Evolutionary conservation across 1,140 invertebrate species (phyloP).

Genomic region (Drosophila varians): DNA sequence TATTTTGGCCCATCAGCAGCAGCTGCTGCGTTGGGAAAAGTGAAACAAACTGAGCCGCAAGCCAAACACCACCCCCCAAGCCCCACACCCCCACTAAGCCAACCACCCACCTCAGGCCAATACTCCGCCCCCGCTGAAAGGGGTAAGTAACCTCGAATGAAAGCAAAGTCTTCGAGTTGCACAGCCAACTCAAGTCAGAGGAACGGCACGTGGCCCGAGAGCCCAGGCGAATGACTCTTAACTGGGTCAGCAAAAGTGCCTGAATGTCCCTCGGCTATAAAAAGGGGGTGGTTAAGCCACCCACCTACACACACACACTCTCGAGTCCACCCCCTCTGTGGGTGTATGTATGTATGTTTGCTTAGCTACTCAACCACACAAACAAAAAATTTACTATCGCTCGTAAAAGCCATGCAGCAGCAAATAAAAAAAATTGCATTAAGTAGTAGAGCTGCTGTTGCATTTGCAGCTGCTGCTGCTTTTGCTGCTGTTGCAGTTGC

Average conservation of each 20-base stretch:
- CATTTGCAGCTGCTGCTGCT: constrained; percentile 16
- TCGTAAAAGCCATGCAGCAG: constrained; percentile 50
- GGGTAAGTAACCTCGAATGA: constrained; percentile 80
- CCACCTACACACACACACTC: not conserved
- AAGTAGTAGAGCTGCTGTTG: too few relatives aligned
- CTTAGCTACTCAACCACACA: constrained; percentile 31
- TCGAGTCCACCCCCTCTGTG: not conserved
- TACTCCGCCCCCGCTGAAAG: constrained; percentile 16
- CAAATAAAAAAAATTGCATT: constrained; percentile 31
- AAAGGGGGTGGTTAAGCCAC: constrained; percentile 34
- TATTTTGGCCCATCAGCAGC: constrained; percentile 45
- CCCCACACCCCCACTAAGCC: not conserved
- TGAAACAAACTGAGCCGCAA: constrained; percentile 41
- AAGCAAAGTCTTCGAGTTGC: constrained; percentile 60
- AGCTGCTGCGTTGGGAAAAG: constrained; percentile 33
- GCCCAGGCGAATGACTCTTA: constrained; percentile 69
- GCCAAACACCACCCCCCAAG: constrained; percentile 13
- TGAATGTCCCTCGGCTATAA: not conserved
- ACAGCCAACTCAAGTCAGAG: not conserved
- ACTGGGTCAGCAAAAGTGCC: constrained; percentile 80
- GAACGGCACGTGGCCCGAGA: constrained; percentile 42
- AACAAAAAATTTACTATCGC: constrained; percentile 68
- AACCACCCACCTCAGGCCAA: not conserved
- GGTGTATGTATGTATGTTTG: constrained; percentile 3
- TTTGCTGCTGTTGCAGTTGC: constrained; percentile 18